Percentiles rank a stretch among this genome's conserved stretches.
Conservation (phyloP, 2,797 vertebrate genomes). For the Cottoperca gobio region DNA sequence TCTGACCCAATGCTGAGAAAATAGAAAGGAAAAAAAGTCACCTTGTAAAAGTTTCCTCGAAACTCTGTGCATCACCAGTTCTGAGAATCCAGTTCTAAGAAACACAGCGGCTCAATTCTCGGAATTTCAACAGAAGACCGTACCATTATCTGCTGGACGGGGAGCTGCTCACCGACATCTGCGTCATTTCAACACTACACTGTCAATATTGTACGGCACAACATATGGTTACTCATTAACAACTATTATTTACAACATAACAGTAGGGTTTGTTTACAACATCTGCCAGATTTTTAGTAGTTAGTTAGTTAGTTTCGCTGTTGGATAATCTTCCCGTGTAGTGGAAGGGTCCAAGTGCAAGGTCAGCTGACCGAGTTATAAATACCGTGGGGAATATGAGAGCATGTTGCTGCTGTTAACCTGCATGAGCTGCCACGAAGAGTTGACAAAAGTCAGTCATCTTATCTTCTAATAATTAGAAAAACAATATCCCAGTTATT, state of each 20-base stretch:
- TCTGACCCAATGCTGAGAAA: slow-evolving; percentile 76
- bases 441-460: slow-evolving; percentile 13
- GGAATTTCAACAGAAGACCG: slow-evolving; percentile 93
- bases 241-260: fast-evolving
- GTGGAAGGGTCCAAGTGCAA: slow-evolving; percentile 71
- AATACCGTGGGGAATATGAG: slow-evolving; percentile 73
- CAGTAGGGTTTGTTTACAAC: fast-evolving
- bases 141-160: slow-evolving; percentile 80
- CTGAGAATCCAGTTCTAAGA: slow-evolving; percentile 99
- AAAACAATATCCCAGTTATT: background rate
- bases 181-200: background rate
- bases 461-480: background rate
- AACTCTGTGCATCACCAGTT: slow-evolving; percentile 95
- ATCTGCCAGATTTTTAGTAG: fast-evolving
- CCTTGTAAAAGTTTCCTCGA: slow-evolving; percentile 99
- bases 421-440: background rate
- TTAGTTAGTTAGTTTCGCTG: fast-evolving
- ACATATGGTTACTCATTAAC: fast-evolving
- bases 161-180: slow-evolving; percentile 12
- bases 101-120: slow-evolving; percentile 95
- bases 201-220: fast-evolving
- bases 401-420: slow-evolving; percentile 50
- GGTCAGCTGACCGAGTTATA: slow-evolving; percentile 83
- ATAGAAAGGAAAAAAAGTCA: slow-evolving; percentile 91
- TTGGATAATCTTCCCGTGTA: background rate